Percentiles rank a stretch among this genome's conserved stretches.
Evolutionary conservation across 2,113 vertebrate species (phyloP).

Genomic region (Epinephelus cyanopodus): DNA sequence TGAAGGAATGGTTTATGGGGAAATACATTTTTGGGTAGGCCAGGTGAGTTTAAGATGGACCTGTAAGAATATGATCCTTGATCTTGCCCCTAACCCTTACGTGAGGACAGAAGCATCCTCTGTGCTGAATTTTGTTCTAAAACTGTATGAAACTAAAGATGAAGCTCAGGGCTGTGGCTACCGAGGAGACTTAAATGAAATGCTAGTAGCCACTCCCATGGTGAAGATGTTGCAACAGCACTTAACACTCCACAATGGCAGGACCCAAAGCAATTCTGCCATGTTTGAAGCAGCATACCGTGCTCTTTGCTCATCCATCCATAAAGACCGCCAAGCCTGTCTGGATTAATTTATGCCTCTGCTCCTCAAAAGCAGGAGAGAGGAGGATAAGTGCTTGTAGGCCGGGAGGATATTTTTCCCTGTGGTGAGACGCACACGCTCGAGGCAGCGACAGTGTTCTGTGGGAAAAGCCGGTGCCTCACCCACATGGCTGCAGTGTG

Average conservation of each 20-base stretch:
- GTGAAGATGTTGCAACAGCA: slow-evolving; percentile 47
- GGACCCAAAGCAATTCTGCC: background rate
- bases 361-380: slow-evolving; percentile 45
- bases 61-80: background rate
- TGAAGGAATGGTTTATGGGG: background rate
- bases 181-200: slow-evolving; percentile 21
- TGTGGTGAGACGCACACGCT: slow-evolving; percentile 19
- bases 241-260: slow-evolving; percentile 47
- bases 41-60: background rate
- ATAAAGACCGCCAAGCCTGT: slow-evolving; percentile 34
- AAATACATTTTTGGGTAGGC: background rate
- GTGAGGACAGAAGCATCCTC: background rate
- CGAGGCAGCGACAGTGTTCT: slow-evolving; percentile 37
- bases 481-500: slow-evolving; percentile 82
- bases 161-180: background rate
- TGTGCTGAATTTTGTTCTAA: background rate
- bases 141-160: background rate
- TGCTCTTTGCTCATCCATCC: slow-evolving; percentile 54
- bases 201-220: slow-evolving; percentile 61
- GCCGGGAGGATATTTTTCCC: slow-evolving; percentile 13
- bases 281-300: slow-evolving; percentile 25
- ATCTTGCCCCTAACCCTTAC: background rate
- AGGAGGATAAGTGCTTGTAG: slow-evolving; percentile 41
- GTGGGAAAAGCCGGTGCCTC: slow-evolving; percentile 73
- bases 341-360: slow-evolving; percentile 47